These are phyloP conservation scores for Solenodon paradoxus DNA, from an alignment of 2,113 vertebrate genomes.

Conservation along the genomic window DNA sequence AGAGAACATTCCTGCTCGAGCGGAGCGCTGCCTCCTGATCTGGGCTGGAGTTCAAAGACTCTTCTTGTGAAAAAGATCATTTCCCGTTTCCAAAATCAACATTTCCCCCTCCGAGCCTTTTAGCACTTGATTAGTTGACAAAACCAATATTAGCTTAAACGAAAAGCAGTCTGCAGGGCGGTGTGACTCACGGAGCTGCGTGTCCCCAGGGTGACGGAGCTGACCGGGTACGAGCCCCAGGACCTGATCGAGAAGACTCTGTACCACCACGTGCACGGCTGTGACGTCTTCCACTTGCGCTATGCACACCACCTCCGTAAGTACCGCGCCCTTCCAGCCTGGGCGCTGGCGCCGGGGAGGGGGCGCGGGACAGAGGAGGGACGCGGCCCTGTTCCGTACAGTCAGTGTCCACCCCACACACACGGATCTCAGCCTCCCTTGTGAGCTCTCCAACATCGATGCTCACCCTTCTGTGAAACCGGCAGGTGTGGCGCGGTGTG, in stretches of 20 bases:
- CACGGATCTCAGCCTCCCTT: rapidly evolving
- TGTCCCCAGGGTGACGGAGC: conserved; percentile 90
- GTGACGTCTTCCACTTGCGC: conserved; percentile 92
- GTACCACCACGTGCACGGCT: conserved; percentile 94
- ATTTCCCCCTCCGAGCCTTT: neutral
- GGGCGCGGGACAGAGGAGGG: rapidly evolving
- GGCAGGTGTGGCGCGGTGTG: neutral
- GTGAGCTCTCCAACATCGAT: rapidly evolving
- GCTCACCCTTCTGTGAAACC: rapidly evolving
- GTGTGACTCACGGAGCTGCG: conserved; percentile 38
- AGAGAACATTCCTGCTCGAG: neutral
- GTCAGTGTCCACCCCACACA: rapidly evolving
- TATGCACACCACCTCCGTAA: conserved; percentile 93
- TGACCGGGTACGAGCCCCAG: conserved; percentile 96
- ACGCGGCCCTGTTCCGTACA: rapidly evolving
- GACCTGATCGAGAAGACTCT: conserved; percentile 97
- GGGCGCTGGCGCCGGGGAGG: rapidly evolving
- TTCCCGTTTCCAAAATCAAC: conserved; percentile 69
- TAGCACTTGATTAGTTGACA: conserved; percentile 53
- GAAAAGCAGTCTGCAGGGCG: neutral
- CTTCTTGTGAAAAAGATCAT: conserved; percentile 58
- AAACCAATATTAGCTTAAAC: neutral
- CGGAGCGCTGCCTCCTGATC: neutral
- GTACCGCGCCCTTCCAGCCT: conserved; percentile 41
- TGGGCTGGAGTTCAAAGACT: conserved; percentile 19